Base-by-base conservation (phyloP, 2,797 vertebrate genomes). In the Phaenicophaeus curvirostris region DNA sequence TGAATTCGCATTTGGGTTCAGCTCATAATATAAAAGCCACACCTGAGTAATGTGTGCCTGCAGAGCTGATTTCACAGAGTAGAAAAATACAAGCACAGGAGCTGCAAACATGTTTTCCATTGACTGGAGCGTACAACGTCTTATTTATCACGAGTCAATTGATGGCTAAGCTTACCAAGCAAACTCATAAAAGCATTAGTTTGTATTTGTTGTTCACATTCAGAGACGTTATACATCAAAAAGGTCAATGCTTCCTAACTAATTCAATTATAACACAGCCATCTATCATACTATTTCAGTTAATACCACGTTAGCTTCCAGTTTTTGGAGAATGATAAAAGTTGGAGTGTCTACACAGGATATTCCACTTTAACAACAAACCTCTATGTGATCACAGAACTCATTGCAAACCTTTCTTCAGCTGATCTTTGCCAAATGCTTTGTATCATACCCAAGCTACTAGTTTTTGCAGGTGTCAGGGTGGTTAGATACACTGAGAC, bases 161-260 rank as follows among this genome's bases (percentile, higher is more conserved):
- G 94, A 96, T 93, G 93, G 73, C 91, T 91, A 72, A 92, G 93
- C 87, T 97, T 88, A 82, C 83, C 80, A 85, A 83, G 85, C 59
- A 94, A 94, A 97, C 88, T 94, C 95, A 93, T 95, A 90, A 95
- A 96, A 93, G 44, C 94, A 95, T 95, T 96, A 95, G 91, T 96
- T 97, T 94, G 61, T 91, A 81, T 96, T 97, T 97, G 93, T 96
- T 97, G 91, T 67, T 95, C 95, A 75, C 94, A 91, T 95, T 95
- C 93, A 35, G 80, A 87, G 63, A 88, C 61, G 79, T 80, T 89
- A 95, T 86, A 95, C 90, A 94, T 96, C 96, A 96, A 96, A 95
- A 97, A 97, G 96, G 97, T 95, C 97, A 97, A 85, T 87, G 93
- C 93, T 95, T 95, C 87, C 91, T 81, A 87, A 94, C 96, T 97